These are phyloP conservation scores for Oithona nana DNA, from an alignment of 2,888 invertebrate species.

Conservation along the genomic window DNA sequence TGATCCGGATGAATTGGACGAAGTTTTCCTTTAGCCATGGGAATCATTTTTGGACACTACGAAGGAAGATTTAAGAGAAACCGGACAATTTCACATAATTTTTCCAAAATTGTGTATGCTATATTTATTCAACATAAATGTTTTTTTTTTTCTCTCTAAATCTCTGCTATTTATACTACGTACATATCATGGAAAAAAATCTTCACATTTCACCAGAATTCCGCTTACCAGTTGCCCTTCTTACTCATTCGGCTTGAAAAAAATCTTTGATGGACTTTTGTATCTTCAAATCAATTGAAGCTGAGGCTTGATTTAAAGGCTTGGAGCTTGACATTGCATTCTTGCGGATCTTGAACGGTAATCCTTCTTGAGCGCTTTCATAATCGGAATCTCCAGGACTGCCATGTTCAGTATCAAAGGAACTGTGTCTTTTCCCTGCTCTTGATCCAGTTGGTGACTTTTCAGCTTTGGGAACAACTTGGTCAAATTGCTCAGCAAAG, in stretches of 20 bases:
- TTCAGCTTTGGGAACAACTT: not conserved
- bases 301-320: not conserved
- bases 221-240: too few species aligned
- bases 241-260: not conserved
- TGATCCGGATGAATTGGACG: too few species aligned
- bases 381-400: not conserved
- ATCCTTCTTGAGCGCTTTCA: not conserved
- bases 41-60: too few species aligned
- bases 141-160: too few species aligned
- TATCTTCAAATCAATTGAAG: not conserved
- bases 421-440: not conserved
- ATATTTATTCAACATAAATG: too few species aligned
- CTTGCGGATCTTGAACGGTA: not conserved
- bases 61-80: too few species aligned
- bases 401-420: not conserved
- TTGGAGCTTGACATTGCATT: not conserved
- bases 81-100: too few species aligned
- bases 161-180: too few species aligned
- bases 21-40: too few species aligned
- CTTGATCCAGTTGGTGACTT: not conserved
- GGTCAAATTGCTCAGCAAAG: not conserved
- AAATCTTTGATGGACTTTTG: not conserved
- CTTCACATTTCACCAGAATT: too few species aligned
- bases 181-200: too few species aligned
- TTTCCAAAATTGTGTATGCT: too few species aligned